Evolutionary conservation across 2,888 invertebrate genomes (phyloP), one percentile per base, ranked within the genome.

Genomic region (Hemaris fuciformis): DNA sequence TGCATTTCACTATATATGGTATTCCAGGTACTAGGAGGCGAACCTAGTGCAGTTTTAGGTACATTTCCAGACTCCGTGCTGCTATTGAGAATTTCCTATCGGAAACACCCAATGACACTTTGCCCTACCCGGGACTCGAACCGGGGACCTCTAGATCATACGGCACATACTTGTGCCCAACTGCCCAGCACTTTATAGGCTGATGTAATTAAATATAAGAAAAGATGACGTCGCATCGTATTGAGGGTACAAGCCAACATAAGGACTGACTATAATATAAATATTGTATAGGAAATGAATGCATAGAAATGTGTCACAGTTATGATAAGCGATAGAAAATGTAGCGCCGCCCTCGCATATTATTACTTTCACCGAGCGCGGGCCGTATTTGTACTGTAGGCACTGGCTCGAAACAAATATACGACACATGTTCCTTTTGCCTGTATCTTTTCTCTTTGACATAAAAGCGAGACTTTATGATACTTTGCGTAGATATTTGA

Each of bases 331-430:
- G 59, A 65, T 64, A 64, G 65, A 70, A 72, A 70, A 70, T 66
- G 62, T 71, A 72, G 65, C 71, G 64, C 66, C 66, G 68, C 70
- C 69, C 70, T 64, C 68, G 68, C 62, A 66, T 65, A 68, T 61
- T 64, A 67, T 66, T 66, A 78, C 77, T 78, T 78, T 78, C 76
- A 75, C 77, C 74, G 25, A 6, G 31, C 27, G 10, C 7, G 0
- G 31, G 13, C 34, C 3, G 34, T 38, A 13, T 10, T 38, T 13
- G n/a, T 38, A 38, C 38, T n/a, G 38, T 53, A 10, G 31, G 15
- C 27, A 8, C 18, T 18, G 3, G 31, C 31, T 31, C 53, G 27
- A 8, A 27, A 8, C 53, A 20, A 18, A 27, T 18, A 13, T 15
- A 27, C 10, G 8, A 31, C 27, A 53, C 27, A 31, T 53, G 27